These are phyloP conservation scores for Cephalopholis sonnerati DNA, from an alignment of 2,113 vertebrate species.

Conservation along the genomic window DNA sequence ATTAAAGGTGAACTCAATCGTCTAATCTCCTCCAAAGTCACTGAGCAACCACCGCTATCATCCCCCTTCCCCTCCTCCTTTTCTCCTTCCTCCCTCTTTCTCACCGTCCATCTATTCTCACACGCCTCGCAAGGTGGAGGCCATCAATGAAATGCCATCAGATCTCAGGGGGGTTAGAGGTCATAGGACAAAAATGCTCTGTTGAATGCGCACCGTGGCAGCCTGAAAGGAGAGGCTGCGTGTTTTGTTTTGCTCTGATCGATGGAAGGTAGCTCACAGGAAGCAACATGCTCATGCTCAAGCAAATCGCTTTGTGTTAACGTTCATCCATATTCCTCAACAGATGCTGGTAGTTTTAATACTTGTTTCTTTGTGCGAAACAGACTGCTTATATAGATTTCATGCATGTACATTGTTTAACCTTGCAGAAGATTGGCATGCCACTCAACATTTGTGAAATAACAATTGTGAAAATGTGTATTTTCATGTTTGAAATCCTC, in stretches of 20 bases:
- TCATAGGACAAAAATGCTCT: slow-evolving; percentile 75
- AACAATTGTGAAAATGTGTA: slow-evolving; percentile 44
- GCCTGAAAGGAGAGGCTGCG: slow-evolving; percentile 52
- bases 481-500: slow-evolving; percentile 63
- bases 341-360: neutral
- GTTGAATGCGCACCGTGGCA: slow-evolving; percentile 53
- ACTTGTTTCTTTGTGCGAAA: slow-evolving; percentile 5
- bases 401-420: slow-evolving; percentile 28
- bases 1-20: slow-evolving; percentile 85
- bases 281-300: slow-evolving; percentile 32
- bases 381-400: slow-evolving; percentile 33
- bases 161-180: slow-evolving; percentile 78
- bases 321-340: slow-evolving; percentile 34
- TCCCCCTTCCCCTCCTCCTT: slow-evolving; percentile 37
- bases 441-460: slow-evolving; percentile 42
- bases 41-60: slow-evolving; percentile 59
- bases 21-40: slow-evolving; percentile 85
- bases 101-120: slow-evolving; percentile 45
- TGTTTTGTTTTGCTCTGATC: slow-evolving; percentile 61
- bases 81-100: slow-evolving; percentile 52
- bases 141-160: slow-evolving; percentile 75
- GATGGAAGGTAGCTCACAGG: slow-evolving; percentile 51
- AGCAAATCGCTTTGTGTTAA: slow-evolving; percentile 35
- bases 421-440: slow-evolving; percentile 37
- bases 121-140: slow-evolving; percentile 45